These are phyloP conservation scores for Sander vitreus DNA, from an alignment of 2,113 vertebrate genomes.

Conservation along the genomic window DNA sequence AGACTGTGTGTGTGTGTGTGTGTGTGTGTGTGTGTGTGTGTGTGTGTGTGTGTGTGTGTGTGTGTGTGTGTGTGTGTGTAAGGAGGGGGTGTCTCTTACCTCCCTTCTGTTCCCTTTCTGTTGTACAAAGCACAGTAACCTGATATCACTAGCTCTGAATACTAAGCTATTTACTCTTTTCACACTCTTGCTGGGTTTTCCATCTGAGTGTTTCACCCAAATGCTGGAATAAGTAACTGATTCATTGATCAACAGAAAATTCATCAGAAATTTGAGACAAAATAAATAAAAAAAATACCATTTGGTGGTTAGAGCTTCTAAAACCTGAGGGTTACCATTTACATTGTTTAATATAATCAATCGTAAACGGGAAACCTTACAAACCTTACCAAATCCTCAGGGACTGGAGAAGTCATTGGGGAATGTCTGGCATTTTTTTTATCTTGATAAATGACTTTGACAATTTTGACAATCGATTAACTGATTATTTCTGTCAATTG, in stretches of 20 bases:
- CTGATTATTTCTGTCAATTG: background rate
- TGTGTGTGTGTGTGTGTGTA: background rate
- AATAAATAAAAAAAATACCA: too few species aligned
- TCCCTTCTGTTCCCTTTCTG: slow-evolving; percentile 41
- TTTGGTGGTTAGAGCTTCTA: background rate
- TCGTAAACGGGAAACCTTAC: background rate
- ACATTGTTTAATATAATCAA: background rate
- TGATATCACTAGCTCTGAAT: slow-evolving; percentile 36
- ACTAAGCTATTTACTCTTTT: slow-evolving; percentile 4
- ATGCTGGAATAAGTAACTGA: background rate
- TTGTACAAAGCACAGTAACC: slow-evolving; percentile 43
- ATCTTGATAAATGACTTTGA: background rate
- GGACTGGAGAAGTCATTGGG: background rate
- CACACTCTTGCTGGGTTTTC: background rate
- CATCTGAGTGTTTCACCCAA: background rate
- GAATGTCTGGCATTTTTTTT: background rate
- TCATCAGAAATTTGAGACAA: background rate
- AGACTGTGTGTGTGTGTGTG: slow-evolving; percentile 25
- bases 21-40: slow-evolving; percentile 4
- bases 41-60: background rate
- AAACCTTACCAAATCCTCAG: background rate
- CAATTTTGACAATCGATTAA: too few species aligned
- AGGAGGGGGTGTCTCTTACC: slow-evolving; percentile 12
- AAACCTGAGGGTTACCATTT: background rate
- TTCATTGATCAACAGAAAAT: background rate